Evolutionary conservation across 2,797 vertebrate genomes (phyloP), one percentile per base, ranked within the genome.

Genomic region (Masticophis lateralis): DNA sequence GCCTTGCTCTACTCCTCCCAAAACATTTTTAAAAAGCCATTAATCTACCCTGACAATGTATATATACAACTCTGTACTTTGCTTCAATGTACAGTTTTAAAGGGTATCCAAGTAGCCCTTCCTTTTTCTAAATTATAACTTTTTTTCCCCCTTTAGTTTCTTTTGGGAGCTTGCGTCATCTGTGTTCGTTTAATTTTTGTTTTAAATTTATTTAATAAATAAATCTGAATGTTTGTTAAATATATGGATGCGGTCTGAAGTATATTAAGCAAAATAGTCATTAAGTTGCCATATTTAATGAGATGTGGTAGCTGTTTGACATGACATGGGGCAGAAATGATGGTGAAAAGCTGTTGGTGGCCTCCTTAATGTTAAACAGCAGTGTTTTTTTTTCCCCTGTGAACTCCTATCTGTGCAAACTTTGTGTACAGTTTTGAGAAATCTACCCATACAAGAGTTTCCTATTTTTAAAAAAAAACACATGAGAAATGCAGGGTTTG

Each of bases 181-280:
- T 95, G 93, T 94, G 66, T 88, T 90, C 53, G 89, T 94, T 93
- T 88, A 43, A 90, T 94, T 93, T 60, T 3, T 89, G 16, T 57
- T 88, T 94, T 95, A 94, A 92, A 94, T 55, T 61, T 92, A 56
- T 59, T 86, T 88, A 51, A 63, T 60, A 59, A 93, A 95, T 92
- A 94, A 92, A 92, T 93, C 22, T 93, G 94, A 95, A 97, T 96
- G 94, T 96, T 96, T 95, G 94, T 96, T 95, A 95, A 96, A 95
- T 94, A 94, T 37, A 94, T 91, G 93, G 96, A 91, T 93, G 88
- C 87, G 90, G 32, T 95, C 88, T 95, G 93, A 74, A 95, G 92
- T 93, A 87, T 74, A 56, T 94, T 95, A 95, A 95, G 94, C 91
- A 94, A 95, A 94, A 95, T 93, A 95, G 93, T 94, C 90, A 95